These are phyloP conservation scores for Callyntrura guangdongensis DNA, from an alignment of 2,888 invertebrate genomes.

Conservation along the genomic window DNA sequence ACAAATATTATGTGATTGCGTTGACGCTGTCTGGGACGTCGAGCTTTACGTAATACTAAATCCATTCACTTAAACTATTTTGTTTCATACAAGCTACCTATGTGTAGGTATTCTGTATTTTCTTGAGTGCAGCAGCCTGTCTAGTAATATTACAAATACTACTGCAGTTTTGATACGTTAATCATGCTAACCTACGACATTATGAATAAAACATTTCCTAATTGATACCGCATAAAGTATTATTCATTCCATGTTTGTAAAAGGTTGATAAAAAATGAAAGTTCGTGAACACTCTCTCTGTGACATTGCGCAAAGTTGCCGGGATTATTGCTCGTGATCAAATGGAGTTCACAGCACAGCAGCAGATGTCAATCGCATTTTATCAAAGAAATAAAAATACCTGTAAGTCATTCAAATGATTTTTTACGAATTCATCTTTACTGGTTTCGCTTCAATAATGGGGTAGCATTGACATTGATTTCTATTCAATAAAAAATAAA, in stretches of 20 bases:
- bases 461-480: conserved; percentile 57
- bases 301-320: conserved; percentile 12
- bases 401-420: conserved; percentile 20
- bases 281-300: neutral
- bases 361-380: too few relatives aligned
- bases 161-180: neutral
- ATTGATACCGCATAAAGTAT: too few relatives aligned
- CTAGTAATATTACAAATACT: neutral
- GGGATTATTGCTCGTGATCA: too few relatives aligned
- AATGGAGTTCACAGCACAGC: too few relatives aligned
- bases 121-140: too few relatives aligned
- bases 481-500: conserved; percentile 20
- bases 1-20: neutral
- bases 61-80: neutral
- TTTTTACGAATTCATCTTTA: conserved; percentile 33
- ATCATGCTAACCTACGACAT: conserved; percentile 13
- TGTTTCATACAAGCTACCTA: too few relatives aligned
- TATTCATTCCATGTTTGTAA: neutral
- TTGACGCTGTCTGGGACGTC: conserved; percentile 11
- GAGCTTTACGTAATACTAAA: neutral
- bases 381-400: conserved; percentile 9
- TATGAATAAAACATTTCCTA: conserved; percentile 49
- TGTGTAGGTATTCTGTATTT: too few relatives aligned
- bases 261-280: conserved; percentile 17
- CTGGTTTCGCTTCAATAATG: conserved; percentile 14